A percentile compares a stretch with the other conserved stretches of the same genome.
These are phyloP conservation scores for Silurus aristotelis DNA, from an alignment of 2,797 vertebrate species.

Conservation along the genomic window DNA sequence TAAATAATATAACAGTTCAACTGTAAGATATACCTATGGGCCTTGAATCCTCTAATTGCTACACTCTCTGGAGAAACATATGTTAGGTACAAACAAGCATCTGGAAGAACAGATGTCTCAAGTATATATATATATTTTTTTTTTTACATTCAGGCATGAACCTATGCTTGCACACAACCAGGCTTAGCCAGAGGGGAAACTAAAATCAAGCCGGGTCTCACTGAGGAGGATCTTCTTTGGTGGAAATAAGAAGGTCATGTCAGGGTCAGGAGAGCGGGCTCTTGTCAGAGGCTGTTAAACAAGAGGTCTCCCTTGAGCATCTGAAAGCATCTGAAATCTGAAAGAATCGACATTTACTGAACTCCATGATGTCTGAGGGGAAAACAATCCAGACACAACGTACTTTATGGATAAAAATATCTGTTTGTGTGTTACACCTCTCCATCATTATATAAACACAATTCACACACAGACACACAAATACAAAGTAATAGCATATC, in stretches of 20 bases:
- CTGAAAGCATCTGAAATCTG: slow-evolving; percentile 32
- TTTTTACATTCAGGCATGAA: background rate
- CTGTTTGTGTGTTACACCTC: background rate
- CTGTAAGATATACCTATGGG: slow-evolving; percentile 13
- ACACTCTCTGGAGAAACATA: slow-evolving; percentile 33
- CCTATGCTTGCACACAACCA: background rate
- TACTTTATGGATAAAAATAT: background rate
- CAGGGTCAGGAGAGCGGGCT: background rate
- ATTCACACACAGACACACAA: background rate
- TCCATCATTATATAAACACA: background rate
- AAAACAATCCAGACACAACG: slow-evolving; percentile 8
- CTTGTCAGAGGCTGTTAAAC: slow-evolving; percentile 36
- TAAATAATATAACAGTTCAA: background rate
- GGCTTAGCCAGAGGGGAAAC: slow-evolving; percentile 29
- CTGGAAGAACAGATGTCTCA: slow-evolving; percentile 50
- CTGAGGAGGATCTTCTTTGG: slow-evolving; percentile 46
- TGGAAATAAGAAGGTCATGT: slow-evolving; percentile 32
- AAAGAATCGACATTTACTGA: slow-evolving; percentile 28
- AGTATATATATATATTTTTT: slow-evolving; percentile 11
- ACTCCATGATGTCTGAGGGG: slow-evolving; percentile 21
- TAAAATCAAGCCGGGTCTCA: slow-evolving; percentile 39
- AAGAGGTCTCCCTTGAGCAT: slow-evolving; percentile 39
- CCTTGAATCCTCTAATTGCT: background rate
- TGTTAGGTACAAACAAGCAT: slow-evolving; percentile 43
- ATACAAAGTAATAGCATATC: background rate